Conservation (phyloP, 2,797 vertebrate genomes). For the Pipistrellus pipistrellus region DNA sequence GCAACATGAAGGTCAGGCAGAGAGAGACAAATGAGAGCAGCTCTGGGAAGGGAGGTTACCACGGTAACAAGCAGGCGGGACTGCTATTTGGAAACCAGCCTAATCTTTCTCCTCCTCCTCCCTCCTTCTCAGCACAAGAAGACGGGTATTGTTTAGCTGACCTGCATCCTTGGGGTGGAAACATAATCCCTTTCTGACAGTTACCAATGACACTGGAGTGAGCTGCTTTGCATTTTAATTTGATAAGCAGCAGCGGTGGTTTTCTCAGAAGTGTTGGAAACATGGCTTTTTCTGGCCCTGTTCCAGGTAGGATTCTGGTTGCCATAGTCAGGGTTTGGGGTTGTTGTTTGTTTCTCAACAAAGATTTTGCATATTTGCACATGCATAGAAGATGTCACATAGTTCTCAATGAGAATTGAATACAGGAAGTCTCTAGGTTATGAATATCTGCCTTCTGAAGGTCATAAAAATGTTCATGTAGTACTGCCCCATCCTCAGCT, state of each 20-base stretch:
- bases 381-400: slow-evolving; percentile 41
- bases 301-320: slow-evolving; percentile 78
- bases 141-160: slow-evolving; percentile 84
- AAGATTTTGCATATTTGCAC: slow-evolving; percentile 68
- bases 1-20: slow-evolving; percentile 82
- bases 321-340: slow-evolving; percentile 40
- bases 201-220: slow-evolving; percentile 67
- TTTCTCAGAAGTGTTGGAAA: slow-evolving; percentile 57
- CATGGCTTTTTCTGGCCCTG: slow-evolving; percentile 75
- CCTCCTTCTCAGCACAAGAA: slow-evolving; percentile 70
- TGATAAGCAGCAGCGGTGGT: slow-evolving; percentile 48
- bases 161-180: slow-evolving; percentile 75
- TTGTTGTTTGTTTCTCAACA: slow-evolving; percentile 75
- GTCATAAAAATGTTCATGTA: not conserved
- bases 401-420: slow-evolving; percentile 63
- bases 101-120: slow-evolving; percentile 79
- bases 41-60: slow-evolving; percentile 81
- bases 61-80: slow-evolving; percentile 80
- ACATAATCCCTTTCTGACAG: slow-evolving; percentile 70
- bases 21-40: slow-evolving; percentile 82
- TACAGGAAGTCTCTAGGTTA: not conserved
- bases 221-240: slow-evolving; percentile 79
- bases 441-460: not conserved
- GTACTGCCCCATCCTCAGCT: not conserved
- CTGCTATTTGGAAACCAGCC: slow-evolving; percentile 82